Conservation (phyloP, 2,888 invertebrate species). For the Maniola hyperantus region DNA sequence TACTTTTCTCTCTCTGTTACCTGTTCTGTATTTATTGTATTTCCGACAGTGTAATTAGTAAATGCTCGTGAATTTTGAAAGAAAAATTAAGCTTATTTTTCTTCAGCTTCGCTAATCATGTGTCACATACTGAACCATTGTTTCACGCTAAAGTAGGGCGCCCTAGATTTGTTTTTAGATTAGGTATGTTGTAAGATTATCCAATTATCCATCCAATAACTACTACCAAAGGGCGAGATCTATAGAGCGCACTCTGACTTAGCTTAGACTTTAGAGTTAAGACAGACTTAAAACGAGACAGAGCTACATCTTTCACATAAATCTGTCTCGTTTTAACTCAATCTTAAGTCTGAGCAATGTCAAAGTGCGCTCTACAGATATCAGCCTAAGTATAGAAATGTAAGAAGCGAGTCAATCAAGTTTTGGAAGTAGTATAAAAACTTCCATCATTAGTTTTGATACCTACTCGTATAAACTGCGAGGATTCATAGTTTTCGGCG, state of each 20-base stretch:
- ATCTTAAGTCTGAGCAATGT: no score
- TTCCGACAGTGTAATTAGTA: neutral
- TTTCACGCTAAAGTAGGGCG: neutral
- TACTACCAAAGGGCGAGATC: no score
- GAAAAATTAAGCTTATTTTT: neutral
- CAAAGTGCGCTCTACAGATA: no score
- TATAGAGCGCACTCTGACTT: no score
- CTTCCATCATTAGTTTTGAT: no score
- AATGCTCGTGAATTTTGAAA: neutral
- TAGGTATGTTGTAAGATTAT: neutral
- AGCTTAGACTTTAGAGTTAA: no score
- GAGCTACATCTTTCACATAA: no score
- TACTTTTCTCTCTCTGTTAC: neutral
- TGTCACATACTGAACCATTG: neutral
- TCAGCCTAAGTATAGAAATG: neutral
- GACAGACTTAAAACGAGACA: no score
- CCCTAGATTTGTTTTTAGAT: constrained; percentile 1
- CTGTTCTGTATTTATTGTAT: neutral
- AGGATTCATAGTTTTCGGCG: no score
- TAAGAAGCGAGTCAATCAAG: neutral
- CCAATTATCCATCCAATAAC: neutral
- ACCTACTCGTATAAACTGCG: no score
- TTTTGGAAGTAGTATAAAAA: no score
- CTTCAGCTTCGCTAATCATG: neutral
- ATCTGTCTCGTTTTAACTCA: no score